Percentiles rank a stretch among this genome's conserved stretches.
Evolutionary conservation across 35 echinoderm and acorn worm species (phyloP).

Genomic region (Nesometra sesokonis): DNA sequence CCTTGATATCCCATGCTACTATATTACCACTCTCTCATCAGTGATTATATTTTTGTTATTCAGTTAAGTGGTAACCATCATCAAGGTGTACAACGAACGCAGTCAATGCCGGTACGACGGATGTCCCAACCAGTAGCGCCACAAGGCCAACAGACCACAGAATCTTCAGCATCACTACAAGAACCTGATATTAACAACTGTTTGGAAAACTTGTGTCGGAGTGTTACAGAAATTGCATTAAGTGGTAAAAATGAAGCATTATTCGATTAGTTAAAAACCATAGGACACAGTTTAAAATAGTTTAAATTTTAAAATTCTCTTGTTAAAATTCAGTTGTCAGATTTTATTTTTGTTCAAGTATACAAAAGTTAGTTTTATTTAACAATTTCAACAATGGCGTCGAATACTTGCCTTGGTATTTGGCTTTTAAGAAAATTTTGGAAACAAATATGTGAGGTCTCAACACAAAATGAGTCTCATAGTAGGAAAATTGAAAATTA

Average conservation of each 20-base stretch:
- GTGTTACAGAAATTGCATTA: slow-evolving; percentile 81
- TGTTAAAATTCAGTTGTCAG: no score
- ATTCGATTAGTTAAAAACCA: neutral
- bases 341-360: no score
- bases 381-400: no score
- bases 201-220: slow-evolving; percentile 64
- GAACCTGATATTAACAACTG: slow-evolving; percentile 76
- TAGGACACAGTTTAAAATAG: neutral
- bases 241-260: slow-evolving; percentile 38
- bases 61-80: slow-evolving; percentile 45
- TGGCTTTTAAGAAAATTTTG: no score
- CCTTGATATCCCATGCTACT: no score
- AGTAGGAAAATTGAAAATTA: no score
- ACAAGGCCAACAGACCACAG: slow-evolving; percentile 22
- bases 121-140: slow-evolving; percentile 29
- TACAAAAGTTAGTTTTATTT: no score
- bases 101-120: slow-evolving; percentile 52
- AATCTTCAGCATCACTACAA: slow-evolving; percentile 27
- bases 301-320: neutral
- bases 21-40: no score
- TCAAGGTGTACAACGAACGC: slow-evolving; percentile 49
- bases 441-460: no score
- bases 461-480: no score
- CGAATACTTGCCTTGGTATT: no score
- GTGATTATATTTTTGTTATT: neutral